Percentiles rank a stretch among this genome's conserved stretches.
Evolutionary conservation across 2,797 vertebrate species (phyloP).

Genomic region (Balearica regulorum): DNA sequence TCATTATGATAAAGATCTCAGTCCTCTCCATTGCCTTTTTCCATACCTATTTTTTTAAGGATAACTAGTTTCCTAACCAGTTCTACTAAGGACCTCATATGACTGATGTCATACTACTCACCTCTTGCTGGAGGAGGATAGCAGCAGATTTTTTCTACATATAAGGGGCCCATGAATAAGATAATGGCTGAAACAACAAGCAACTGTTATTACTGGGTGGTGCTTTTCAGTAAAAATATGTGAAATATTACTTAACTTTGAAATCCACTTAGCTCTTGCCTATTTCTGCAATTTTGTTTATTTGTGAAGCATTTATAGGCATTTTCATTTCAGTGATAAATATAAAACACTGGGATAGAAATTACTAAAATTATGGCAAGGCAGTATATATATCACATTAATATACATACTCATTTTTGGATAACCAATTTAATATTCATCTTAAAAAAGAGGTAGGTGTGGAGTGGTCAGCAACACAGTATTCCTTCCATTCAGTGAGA

Average conservation of each 20-base stretch:
- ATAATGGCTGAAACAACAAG: neutral
- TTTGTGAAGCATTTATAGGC: neutral
- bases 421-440: neutral
- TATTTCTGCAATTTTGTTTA: neutral
- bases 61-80: neutral
- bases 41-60: neutral
- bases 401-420: fast-evolving
- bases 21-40: neutral
- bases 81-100: neutral
- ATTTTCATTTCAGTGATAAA: neutral
- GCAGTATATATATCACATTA: neutral
- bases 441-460: neutral
- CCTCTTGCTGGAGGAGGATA: neutral
- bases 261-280: neutral
- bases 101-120: neutral
- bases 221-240: neutral
- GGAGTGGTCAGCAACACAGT: neutral
- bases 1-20: neutral
- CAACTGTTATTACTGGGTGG: neutral
- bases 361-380: neutral
- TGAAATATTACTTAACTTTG: neutral
- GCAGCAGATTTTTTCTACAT: neutral
- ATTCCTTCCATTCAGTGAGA: neutral
- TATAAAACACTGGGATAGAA: neutral
- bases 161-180: neutral